Evolutionary conservation across 2,888 invertebrate genomes (phyloP).

Genomic region (Halocaridina rubra): DNA sequence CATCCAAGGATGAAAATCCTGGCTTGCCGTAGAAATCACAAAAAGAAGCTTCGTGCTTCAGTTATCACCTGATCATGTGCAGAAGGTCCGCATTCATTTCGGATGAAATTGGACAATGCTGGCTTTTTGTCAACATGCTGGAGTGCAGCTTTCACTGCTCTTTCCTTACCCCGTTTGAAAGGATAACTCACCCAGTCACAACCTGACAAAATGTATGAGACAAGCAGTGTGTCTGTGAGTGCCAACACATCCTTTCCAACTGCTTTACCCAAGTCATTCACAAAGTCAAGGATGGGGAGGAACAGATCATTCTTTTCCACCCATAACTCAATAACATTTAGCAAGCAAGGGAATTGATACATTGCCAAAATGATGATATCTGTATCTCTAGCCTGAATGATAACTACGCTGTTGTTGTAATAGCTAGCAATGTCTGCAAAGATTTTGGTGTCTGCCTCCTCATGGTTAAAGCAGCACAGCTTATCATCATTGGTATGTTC

Average conservation of each 20-base stretch:
- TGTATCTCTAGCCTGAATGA: too few relatives aligned
- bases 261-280: too few relatives aligned
- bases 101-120: background rate
- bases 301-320: too few relatives aligned
- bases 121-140: background rate
- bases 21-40: background rate
- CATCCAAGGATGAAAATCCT: background rate
- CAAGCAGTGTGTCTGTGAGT: background rate
- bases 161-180: background rate
- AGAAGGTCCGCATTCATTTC: too few relatives aligned
- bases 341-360: background rate
- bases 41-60: background rate
- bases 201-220: too few relatives aligned
- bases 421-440: background rate
- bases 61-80: too few relatives aligned
- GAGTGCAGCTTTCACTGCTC: background rate
- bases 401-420: background rate
- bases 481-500: background rate
- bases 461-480: background rate
- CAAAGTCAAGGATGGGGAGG: too few relatives aligned
- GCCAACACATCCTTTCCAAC: background rate
- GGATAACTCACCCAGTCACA: constrained; percentile 2
- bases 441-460: background rate
- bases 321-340: background rate
- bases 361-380: background rate